phyloP scores from a whole-genome alignment of 2,797 vertebrate genomes.

The Crotalus adamanteus region DNA sequence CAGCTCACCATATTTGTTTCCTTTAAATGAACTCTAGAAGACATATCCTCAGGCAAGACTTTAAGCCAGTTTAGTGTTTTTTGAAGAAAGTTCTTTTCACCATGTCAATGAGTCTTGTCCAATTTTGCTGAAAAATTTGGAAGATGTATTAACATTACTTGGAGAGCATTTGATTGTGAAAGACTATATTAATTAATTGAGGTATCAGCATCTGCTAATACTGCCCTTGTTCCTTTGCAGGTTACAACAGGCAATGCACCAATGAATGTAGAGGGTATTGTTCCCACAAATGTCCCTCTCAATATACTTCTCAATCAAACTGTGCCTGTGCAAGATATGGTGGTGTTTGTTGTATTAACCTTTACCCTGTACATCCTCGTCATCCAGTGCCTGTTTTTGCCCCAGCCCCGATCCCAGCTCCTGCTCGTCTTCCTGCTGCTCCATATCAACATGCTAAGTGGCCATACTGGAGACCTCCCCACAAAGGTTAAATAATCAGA shows the following conservation, averaged over 20 bases:
- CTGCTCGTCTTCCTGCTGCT: neutral
- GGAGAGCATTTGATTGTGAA: neutral
- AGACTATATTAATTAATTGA: neutral
- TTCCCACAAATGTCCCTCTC: neutral
- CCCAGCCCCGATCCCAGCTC: neutral
- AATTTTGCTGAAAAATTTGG: neutral
- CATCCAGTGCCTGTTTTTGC: neutral
- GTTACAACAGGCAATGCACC: neutral
- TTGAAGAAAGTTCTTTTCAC: neutral
- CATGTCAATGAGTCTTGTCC: neutral
- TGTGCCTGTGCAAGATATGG: neutral
- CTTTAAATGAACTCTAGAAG: neutral
- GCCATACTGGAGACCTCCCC: neutral
- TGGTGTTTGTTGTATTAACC: neutral
- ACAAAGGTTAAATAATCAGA: neutral
- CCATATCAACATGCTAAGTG: neutral
- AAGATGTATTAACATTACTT: neutral
- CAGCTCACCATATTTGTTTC: neutral
- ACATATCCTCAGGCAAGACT: neutral
- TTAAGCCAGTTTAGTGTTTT: neutral
- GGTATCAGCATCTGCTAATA: neutral
- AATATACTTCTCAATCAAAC: neutral
- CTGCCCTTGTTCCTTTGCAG: neutral
- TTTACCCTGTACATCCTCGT: fast-evolving
- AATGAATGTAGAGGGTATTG: neutral